Percentiles rank a stretch among this genome's conserved stretches.
Conservation (phyloP, 2,113 vertebrate genomes). For the Conger conger region DNA sequence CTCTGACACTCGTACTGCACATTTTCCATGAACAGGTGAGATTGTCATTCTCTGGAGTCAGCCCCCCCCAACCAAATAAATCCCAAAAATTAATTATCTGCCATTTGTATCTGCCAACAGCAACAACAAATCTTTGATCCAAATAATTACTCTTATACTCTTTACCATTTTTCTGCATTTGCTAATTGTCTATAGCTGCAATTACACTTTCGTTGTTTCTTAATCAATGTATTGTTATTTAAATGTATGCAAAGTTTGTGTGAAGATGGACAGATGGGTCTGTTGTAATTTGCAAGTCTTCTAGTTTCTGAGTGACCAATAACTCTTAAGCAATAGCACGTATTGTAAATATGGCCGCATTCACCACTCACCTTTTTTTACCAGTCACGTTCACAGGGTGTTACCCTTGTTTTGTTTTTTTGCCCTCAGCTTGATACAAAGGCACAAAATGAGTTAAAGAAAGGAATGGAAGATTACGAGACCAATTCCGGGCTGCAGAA, state of each 20-base stretch:
- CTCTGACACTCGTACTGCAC: conserved; percentile 67
- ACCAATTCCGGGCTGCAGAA: conserved; percentile 59
- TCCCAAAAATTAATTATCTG: too few relatives aligned
- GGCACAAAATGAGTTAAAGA: conserved; percentile 71
- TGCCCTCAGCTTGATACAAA: conserved; percentile 67
- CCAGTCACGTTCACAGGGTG: background rate
- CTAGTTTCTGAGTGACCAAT: background rate
- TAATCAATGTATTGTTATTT: background rate
- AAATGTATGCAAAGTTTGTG: too few relatives aligned
- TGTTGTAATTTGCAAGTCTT: background rate
- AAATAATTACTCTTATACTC: too few relatives aligned
- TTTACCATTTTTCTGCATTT: too few relatives aligned
- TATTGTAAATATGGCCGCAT: background rate
- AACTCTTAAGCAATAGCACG: background rate
- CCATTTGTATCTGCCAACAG: too few relatives aligned
- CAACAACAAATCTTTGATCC: too few relatives aligned
- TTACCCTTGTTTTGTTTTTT: background rate
- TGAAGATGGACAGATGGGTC: background rate
- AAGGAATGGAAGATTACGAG: conserved; percentile 69
- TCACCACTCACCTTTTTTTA: background rate
- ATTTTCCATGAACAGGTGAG: conserved; percentile 74
- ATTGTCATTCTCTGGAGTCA: background rate
- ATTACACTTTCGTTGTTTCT: background rate
- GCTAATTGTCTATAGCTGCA: too few relatives aligned
- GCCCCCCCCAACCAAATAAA: background rate